Percentiles rank a stretch among this genome's conserved stretches.
phyloP scores from a whole-genome alignment of 1,140 invertebrate species.

The Trichonephila clavata region DNA sequence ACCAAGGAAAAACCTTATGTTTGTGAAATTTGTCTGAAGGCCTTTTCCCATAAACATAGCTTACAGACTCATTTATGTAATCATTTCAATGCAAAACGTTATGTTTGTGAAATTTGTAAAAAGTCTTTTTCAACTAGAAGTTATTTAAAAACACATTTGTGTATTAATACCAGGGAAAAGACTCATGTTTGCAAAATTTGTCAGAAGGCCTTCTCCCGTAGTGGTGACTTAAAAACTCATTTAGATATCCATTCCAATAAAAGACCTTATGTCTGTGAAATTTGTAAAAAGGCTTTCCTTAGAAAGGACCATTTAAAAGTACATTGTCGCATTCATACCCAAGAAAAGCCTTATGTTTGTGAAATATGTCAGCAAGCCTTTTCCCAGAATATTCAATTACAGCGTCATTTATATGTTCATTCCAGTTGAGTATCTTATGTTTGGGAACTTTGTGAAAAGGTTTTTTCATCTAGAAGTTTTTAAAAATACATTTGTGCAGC shows the following conservation, averaged over 20 bases:
- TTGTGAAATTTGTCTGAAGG: neutral
- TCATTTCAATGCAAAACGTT: conserved; percentile 3
- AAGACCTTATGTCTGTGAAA: neutral
- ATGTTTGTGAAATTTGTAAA: neutral
- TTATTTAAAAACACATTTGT: conserved; percentile 9
- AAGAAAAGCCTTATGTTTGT: neutral
- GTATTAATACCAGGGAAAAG: conserved; percentile 20
- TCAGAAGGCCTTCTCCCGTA: neutral
- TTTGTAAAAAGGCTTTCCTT: neutral
- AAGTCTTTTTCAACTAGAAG: neutral
- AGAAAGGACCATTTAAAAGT: too few species aligned
- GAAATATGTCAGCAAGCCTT: neutral
- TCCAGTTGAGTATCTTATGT: neutral
- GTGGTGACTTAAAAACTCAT: neutral
- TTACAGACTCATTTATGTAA: neutral
- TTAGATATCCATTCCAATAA: neutral
- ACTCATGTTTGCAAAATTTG: neutral
- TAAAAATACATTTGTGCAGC: neutral
- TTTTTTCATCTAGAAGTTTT: neutral
- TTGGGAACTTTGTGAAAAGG: neutral
- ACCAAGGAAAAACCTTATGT: neutral
- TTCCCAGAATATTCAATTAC: neutral
- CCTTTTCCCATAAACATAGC: neutral
- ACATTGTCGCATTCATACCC: too few species aligned
- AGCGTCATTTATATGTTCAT: neutral